Base-by-base conservation (phyloP, 2,888 invertebrate species). In the Epinotia brunnichana region DNA sequence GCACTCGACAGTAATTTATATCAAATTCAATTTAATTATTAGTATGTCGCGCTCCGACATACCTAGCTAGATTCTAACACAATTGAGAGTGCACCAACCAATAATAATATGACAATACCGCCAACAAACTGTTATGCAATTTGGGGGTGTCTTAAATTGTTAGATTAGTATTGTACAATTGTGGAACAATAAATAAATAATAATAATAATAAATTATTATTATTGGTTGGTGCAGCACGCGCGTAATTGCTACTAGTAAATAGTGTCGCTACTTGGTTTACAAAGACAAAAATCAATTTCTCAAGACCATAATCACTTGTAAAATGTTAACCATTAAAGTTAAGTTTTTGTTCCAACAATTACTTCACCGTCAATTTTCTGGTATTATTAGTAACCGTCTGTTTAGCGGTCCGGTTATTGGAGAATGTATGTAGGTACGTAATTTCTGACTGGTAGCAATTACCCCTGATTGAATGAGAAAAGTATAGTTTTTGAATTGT, bases 331-430 rank as follows among this genome's bases (percentile, higher is more conserved):
- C 19, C 29, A 19, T 53, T 61, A 54, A 29, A 41, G 53, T 54
- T 9, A 15, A 4, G n/a, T 72, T 67, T 67, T 67, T 48, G 44
- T 56, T 44, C 61, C 41, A 44, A 21, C 66, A 67, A 71, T 67
- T 66, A 71, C 21, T 67, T 35, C 24, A 15, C 59, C 51, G 64
- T 59, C 70, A 70, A 64, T 70, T 70, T 64, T 64, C 13, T 59
- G 35, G 15, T 21, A 35, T 56, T 15, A 67, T 72, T 61, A 61
- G 67, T 61, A 54, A 60, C 60, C 39, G 71, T 67, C 61, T 21
- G 63, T 48, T 63, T 48, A 63, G 70, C 48, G 54, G 54, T 24
- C 56, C n/a, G 2, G 15, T 61, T 62, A 56, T 29, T 29, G 62
- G 9, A 51, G 64, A 64, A 41, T 41, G 41, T 29, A 29, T 24